These are phyloP conservation scores for Phenganax marumi DNA, from an alignment of 92 coral and sea anemone genomes.

Conservation along the genomic window DNA sequence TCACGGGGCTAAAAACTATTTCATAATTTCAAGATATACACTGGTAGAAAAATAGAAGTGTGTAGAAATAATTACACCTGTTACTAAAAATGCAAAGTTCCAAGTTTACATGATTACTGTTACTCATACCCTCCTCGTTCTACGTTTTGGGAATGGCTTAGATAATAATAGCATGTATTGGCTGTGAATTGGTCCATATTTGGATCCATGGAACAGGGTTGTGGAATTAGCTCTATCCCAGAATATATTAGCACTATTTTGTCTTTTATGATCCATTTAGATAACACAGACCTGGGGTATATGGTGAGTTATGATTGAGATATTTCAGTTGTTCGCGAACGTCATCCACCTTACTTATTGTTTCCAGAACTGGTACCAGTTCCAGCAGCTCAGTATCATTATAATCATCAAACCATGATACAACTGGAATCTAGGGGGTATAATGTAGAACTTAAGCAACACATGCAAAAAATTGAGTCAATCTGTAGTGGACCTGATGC, in stretches of 20 bases:
- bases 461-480: neutral
- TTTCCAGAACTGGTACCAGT: constrained; percentile 87
- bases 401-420: constrained; percentile 97
- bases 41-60: constrained; percentile 12
- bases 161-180: too few relatives aligned
- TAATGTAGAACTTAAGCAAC: neutral
- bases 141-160: neutral
- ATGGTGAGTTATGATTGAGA: constrained; percentile 57
- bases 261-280: constrained; percentile 15
- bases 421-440: constrained; percentile 76
- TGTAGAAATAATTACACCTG: constrained; percentile 19
- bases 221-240: constrained; percentile 36
- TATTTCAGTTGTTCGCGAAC: constrained; percentile 64
- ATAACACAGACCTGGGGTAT: constrained; percentile 41
- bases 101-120: neutral
- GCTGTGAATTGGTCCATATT: constrained; percentile 19
- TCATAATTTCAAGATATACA: neutral
- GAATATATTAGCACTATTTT: constrained; percentile 28
- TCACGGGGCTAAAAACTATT: neutral
- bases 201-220: constrained; percentile 40
- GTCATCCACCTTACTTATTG: constrained; percentile 80
- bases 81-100: neutral
- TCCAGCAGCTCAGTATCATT: constrained; percentile 81
- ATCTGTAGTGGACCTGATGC: too few relatives aligned
- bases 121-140: neutral